Evolutionary conservation across 2,113 vertebrate genomes (phyloP).

Genomic region (Lepus europaeus): DNA sequence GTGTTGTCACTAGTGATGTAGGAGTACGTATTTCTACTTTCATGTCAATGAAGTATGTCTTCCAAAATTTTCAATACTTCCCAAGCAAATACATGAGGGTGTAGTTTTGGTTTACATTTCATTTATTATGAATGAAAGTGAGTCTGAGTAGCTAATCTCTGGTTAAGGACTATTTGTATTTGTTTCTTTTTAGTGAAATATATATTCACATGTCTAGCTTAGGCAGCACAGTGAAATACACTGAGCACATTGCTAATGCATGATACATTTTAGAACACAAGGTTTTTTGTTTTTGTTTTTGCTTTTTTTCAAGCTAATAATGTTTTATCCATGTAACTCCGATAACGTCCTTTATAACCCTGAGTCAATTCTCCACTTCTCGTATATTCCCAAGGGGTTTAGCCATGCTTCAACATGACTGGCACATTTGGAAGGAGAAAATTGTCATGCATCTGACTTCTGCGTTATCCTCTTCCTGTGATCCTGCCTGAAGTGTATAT

Average conservation of each 20-base stretch:
- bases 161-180: not conserved
- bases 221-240: not conserved
- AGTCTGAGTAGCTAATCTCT: not conserved
- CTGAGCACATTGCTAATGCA: not conserved
- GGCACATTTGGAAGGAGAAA: not conserved
- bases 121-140: slow-evolving; percentile 3
- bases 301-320: not conserved
- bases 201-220: not conserved
- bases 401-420: not conserved
- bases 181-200: not conserved
- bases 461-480: not conserved
- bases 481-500: not conserved
- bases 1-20: not conserved
- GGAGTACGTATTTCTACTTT: not conserved
- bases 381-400: not conserved
- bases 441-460: not conserved
- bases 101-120: not conserved
- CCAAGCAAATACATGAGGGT: not conserved
- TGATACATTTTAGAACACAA: not conserved
- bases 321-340: not conserved
- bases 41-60: not conserved
- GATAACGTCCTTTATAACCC: not conserved
- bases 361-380: not conserved
- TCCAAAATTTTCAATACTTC: slow-evolving; percentile 5
- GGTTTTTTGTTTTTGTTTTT: not conserved